Conservation (phyloP, 2,797 vertebrate genomes). For the Brotula barbata region DNA sequence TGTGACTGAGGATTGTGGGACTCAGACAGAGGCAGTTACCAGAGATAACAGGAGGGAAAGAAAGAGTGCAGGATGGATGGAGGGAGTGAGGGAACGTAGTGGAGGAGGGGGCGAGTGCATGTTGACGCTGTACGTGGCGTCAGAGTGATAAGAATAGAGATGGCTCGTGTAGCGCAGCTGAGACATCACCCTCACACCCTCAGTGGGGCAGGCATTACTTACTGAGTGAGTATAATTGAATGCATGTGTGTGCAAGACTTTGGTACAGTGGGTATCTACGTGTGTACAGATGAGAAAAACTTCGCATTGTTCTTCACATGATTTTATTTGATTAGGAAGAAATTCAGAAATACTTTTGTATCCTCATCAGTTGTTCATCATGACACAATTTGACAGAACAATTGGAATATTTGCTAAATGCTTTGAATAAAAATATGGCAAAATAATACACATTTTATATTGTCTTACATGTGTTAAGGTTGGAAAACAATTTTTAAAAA, state of each 20-base stretch:
- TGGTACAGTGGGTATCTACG: slow-evolving; percentile 44
- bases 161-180: slow-evolving; percentile 78
- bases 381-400: not conserved
- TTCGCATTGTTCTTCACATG: slow-evolving; percentile 18
- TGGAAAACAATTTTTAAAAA: not conserved
- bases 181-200: slow-evolving; percentile 81
- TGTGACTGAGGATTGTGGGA: slow-evolving; percentile 56
- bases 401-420: not conserved
- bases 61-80: slow-evolving; percentile 57
- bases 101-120: slow-evolving; percentile 78
- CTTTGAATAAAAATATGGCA: not conserved
- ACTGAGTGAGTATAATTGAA: slow-evolving; percentile 34
- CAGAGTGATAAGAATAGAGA: slow-evolving; percentile 86
- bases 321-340: not conserved
- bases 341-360: not conserved
- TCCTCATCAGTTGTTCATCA: not conserved
- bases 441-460: not conserved
- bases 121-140: slow-evolving; percentile 85
- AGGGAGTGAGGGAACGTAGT: slow-evolving; percentile 72
- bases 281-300: slow-evolving; percentile 53
- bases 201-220: slow-evolving; percentile 65
- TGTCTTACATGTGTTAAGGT: not conserved
- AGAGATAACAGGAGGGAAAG: slow-evolving; percentile 65
- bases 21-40: slow-evolving; percentile 71
- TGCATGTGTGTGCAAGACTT: slow-evolving; percentile 30